phyloP scores from a whole-genome alignment of 2,797 vertebrate species.

The Tapera naevia region DNA sequence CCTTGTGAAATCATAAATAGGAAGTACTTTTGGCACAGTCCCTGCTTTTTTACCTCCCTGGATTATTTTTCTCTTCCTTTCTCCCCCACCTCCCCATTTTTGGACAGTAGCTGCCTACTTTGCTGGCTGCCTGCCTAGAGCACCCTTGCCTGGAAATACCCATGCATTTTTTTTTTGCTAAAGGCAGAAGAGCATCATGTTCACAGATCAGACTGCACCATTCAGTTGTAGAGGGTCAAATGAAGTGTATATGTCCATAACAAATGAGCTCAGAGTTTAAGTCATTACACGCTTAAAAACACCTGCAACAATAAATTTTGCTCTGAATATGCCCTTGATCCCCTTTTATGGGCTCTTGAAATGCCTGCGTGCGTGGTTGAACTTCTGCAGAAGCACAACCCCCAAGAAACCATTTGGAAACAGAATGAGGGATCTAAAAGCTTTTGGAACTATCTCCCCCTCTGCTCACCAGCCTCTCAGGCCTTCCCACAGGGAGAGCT shows the following conservation, averaged over 20 bases:
- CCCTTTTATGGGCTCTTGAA: not conserved
- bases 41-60: not conserved
- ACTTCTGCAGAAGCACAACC: not conserved
- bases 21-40: constrained; percentile 22
- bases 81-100: not conserved
- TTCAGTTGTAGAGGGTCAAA: not conserved
- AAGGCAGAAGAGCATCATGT: not conserved
- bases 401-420: not conserved
- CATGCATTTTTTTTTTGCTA: not conserved
- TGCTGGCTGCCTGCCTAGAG: not conserved
- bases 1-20: constrained; percentile 56
- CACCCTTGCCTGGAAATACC: not conserved
- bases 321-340: not conserved
- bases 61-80: not conserved
- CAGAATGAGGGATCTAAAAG: not conserved
- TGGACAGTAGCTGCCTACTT: constrained; percentile 18
- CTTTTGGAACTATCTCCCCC: not conserved
- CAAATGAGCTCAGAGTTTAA: not conserved
- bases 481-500: rapidly evolving
- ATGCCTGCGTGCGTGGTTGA: too few relatives aligned
- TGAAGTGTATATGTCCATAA: rapidly evolving
- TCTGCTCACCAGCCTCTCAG: not conserved
- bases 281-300: not conserved
- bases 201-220: not conserved
- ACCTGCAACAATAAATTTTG: not conserved